phyloP scores from a whole-genome alignment of 2,113 vertebrate genomes.

The Conger conger region DNA sequence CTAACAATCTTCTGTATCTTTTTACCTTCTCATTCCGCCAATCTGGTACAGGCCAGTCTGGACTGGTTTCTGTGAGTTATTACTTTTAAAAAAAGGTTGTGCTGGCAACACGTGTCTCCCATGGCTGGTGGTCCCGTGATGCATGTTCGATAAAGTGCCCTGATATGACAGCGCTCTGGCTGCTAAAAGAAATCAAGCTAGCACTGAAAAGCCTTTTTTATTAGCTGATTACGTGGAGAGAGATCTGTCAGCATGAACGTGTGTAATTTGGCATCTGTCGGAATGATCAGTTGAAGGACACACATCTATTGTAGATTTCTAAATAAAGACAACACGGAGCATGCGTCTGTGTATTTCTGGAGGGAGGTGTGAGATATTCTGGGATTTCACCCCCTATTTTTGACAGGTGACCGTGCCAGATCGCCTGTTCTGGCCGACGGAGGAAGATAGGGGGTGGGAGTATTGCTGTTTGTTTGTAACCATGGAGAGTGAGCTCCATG shows the following conservation, averaged over 20 bases:
- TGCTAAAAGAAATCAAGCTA: constrained; percentile 10
- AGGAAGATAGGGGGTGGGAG: constrained; percentile 15
- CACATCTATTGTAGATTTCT: constrained; percentile 27
- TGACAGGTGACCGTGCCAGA: constrained; percentile 54
- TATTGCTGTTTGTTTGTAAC: constrained; percentile 65
- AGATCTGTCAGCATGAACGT: not conserved
- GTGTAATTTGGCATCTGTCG: not conserved
- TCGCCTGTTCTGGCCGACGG: constrained; percentile 28
- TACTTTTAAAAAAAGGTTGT: not conserved
- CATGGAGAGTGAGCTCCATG: constrained; percentile 60
- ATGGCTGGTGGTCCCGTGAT: not conserved
- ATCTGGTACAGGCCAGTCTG: not conserved
- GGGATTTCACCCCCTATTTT: constrained; percentile 52
- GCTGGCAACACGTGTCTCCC: not conserved
- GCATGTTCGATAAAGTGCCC: not conserved
- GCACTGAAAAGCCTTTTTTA: not conserved
- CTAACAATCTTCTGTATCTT: not conserved
- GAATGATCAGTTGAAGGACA: not conserved
- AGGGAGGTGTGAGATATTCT: constrained; percentile 52
- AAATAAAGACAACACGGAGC: constrained; percentile 50
- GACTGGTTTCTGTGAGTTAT: not conserved
- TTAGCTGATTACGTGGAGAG: not conserved
- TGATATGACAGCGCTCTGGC: not conserved
- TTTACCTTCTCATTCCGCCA: not conserved
- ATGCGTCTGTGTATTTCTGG: constrained; percentile 35